Evolutionary conservation across 2,113 vertebrate genomes (phyloP).

Genomic region (Nerophis lumbriciformis): DNA sequence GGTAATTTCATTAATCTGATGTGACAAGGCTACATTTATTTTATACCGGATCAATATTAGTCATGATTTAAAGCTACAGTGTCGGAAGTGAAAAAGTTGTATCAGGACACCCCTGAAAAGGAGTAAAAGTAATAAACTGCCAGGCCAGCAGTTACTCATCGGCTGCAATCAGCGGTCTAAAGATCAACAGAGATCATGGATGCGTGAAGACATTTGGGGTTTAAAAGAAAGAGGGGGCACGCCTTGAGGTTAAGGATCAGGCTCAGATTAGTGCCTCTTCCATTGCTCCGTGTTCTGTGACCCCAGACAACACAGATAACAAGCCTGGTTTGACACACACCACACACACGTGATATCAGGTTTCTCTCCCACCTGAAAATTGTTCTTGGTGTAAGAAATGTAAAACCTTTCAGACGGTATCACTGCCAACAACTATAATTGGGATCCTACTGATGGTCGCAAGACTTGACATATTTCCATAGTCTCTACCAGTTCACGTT

Average conservation of each 20-base stretch:
- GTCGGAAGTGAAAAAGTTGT: too few species aligned
- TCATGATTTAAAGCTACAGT: too few species aligned
- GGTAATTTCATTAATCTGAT: too few species aligned
- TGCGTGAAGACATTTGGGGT: slow-evolving; percentile 13
- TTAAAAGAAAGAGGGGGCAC: background rate
- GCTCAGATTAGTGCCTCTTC: slow-evolving; percentile 50
- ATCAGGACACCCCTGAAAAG: too few species aligned
- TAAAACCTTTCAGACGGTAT: slow-evolving; percentile 54
- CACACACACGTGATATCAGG: slow-evolving; percentile 23
- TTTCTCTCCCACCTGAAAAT: slow-evolving; percentile 34
- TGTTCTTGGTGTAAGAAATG: slow-evolving; percentile 39
- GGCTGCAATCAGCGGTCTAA: slow-evolving; percentile 38
- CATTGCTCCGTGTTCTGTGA: slow-evolving; percentile 43
- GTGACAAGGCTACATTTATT: too few species aligned
- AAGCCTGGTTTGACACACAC: slow-evolving; percentile 29
- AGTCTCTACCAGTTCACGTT: slow-evolving; percentile 22
- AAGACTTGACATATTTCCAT: background rate
- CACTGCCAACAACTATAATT: slow-evolving; percentile 6
- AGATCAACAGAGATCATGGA: slow-evolving; percentile 29
- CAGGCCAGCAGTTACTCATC: slow-evolving; percentile 6
- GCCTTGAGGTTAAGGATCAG: slow-evolving; percentile 43
- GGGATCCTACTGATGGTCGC: too few species aligned
- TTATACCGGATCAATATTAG: too few species aligned
- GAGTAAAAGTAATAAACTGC: too few species aligned
- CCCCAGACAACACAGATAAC: slow-evolving; percentile 46